Evolutionary conservation across 2,888 invertebrate genomes (phyloP).

Genomic region (Miltochrista miniata): DNA sequence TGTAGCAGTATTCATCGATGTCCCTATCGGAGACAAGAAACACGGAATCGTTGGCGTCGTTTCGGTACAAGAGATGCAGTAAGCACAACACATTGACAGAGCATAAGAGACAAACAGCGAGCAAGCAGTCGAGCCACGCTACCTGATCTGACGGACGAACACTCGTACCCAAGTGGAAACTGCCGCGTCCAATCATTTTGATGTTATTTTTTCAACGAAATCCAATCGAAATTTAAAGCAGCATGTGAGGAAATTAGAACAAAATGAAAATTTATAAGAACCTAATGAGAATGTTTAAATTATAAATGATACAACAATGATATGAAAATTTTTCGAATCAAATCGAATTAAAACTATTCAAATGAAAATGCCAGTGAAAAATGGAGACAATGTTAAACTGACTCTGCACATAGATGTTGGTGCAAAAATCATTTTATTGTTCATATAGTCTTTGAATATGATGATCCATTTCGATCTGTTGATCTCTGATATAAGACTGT

Average conservation of each 20-base stretch:
- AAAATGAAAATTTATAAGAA: slow-evolving; percentile 55
- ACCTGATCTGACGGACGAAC: slow-evolving; percentile 90
- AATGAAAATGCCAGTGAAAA: slow-evolving; percentile 71
- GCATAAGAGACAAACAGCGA: slow-evolving; percentile 87
- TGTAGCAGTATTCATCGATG: slow-evolving; percentile 67
- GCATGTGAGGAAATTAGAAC: slow-evolving; percentile 78
- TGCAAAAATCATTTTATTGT: slow-evolving; percentile 73
- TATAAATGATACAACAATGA: slow-evolving; percentile 36
- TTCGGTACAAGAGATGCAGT: slow-evolving; percentile 83
- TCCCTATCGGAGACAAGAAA: slow-evolving; percentile 61
- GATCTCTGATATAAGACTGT: slow-evolving; percentile 46
- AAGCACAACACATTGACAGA: slow-evolving; percentile 86
- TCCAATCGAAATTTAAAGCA: slow-evolving; percentile 73
- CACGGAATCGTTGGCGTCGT: slow-evolving; percentile 43
- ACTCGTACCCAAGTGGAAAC: slow-evolving; percentile 83
- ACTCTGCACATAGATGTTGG: slow-evolving; percentile 76
- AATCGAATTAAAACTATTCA: slow-evolving; percentile 30
- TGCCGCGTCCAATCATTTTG: slow-evolving; percentile 61
- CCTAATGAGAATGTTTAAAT: slow-evolving; percentile 30
- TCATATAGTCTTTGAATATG: slow-evolving; percentile 72
- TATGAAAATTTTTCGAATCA: not conserved
- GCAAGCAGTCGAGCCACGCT: slow-evolving; percentile 89
- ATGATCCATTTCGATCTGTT: slow-evolving; percentile 65
- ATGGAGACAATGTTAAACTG: slow-evolving; percentile 70
- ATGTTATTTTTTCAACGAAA: slow-evolving; percentile 50